Percentiles rank a stretch among this genome's conserved stretches.
These are phyloP conservation scores for Melangyna quadrimaculata DNA, from an alignment of 2,888 invertebrate genomes.

Conservation along the genomic window DNA sequence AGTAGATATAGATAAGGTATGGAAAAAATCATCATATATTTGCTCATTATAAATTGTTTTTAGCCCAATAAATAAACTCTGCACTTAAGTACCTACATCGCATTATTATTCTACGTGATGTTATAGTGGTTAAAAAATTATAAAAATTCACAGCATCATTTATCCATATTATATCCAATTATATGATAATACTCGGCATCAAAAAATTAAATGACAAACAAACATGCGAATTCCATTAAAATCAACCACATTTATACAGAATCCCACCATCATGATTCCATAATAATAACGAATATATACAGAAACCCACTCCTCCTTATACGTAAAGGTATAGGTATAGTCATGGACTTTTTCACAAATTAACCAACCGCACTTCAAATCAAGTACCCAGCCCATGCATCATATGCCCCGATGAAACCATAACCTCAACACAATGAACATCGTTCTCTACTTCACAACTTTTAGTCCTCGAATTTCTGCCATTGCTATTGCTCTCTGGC, in stretches of 20 bases:
- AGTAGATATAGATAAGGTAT: not conserved
- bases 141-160: conserved; percentile 11
- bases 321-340: not conserved
- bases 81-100: conserved; percentile 22
- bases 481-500: not conserved
- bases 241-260: conserved; percentile 11
- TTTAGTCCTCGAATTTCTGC: conserved; percentile 30
- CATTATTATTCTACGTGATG: conserved; percentile 28
- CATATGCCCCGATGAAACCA: conserved; percentile 63
- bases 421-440: conserved; percentile 68
- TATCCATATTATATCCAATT: conserved; percentile 45
- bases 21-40: not conserved
- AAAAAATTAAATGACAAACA: conserved; percentile 56
- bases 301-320: not conserved
- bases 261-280: not conserved
- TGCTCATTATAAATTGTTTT: conserved; percentile 22
- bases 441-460: conserved; percentile 60
- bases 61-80: conserved; percentile 24
- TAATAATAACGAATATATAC: not conserved
- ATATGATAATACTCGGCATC: conserved; percentile 37
- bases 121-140: conserved; percentile 30
- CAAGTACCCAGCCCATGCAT: conserved; percentile 66
- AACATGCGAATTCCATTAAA: conserved; percentile 67
- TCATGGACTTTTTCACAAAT: conserved; percentile 57
- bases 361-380: conserved; percentile 70